Evolutionary conservation across 2,888 invertebrate species (phyloP).

Genomic region (Andricus curvator): DNA sequence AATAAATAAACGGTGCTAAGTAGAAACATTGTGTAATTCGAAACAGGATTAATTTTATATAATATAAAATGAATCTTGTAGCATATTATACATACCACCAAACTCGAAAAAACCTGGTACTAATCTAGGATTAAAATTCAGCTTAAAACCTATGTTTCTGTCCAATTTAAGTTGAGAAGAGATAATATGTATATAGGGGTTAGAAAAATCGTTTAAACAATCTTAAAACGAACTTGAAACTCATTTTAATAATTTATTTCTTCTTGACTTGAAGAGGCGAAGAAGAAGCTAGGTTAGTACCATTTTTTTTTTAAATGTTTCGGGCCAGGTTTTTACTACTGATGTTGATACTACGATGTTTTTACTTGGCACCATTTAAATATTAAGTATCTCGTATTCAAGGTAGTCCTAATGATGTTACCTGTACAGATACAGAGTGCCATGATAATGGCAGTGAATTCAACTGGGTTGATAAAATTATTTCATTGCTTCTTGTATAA

Average conservation of each 20-base stretch:
- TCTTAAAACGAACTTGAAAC: too few relatives aligned
- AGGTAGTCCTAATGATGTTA: constrained; percentile 32
- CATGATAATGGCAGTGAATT: constrained; percentile 28
- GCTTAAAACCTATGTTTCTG: too few relatives aligned
- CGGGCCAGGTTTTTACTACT: too few relatives aligned
- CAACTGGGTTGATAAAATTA: constrained; percentile 3
- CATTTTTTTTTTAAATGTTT: background rate
- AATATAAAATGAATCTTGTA: background rate
- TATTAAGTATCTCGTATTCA: constrained; percentile 21
- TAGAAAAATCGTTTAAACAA: too few relatives aligned
- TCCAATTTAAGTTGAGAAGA: too few relatives aligned
- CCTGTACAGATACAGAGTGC: constrained; percentile 28
- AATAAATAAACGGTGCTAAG: constrained; percentile 14
- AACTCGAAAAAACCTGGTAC: background rate
- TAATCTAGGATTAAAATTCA: background rate
- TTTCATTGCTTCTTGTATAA: constrained; percentile 26
- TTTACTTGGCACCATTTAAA: constrained; percentile 34
- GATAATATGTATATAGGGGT: too few relatives aligned
- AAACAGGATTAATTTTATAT: background rate
- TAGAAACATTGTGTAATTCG: constrained; percentile 6
- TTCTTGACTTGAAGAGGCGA: background rate
- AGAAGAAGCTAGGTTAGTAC: background rate
- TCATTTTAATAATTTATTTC: too few relatives aligned
- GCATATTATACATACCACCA: background rate
- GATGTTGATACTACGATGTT: background rate